Conservation (phyloP, 1,140 invertebrate genomes). For the Cydia fagiglandana region DNA sequence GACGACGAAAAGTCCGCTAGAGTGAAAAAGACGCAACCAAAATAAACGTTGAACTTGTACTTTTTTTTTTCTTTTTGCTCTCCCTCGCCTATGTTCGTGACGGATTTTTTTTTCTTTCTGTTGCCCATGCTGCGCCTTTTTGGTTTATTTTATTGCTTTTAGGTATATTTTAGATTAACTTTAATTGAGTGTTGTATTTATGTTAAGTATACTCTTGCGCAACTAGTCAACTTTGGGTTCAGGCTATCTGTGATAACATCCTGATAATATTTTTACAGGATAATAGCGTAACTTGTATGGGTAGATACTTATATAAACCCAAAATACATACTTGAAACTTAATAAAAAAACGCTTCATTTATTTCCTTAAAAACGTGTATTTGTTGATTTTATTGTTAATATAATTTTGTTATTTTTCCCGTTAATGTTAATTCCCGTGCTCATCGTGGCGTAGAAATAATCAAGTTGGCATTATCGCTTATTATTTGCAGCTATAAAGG, state of each 20-base stretch:
- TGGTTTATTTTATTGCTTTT: constrained; percentile 76
- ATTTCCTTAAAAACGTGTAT: constrained; percentile 39
- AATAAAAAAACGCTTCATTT: neutral
- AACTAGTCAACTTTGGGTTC: neutral
- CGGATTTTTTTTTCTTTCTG: constrained; percentile 75
- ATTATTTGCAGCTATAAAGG: constrained; percentile 48
- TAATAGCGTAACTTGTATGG: neutral
- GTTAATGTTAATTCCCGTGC: constrained; percentile 35
- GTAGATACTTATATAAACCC: too few relatives aligned
- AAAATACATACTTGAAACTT: too few relatives aligned
- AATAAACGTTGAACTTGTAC: constrained; percentile 78
- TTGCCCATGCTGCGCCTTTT: constrained; percentile 64
- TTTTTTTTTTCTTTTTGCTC: constrained; percentile 73
- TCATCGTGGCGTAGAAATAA: constrained; percentile 47
- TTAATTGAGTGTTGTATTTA: constrained; percentile 37
- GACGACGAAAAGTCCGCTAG: constrained; percentile 42
- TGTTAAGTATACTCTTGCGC: constrained; percentile 28
- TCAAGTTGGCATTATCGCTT: constrained; percentile 42
- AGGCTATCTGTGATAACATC: neutral
- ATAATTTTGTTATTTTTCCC: neutral
- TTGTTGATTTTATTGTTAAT: constrained; percentile 38
- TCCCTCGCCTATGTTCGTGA: constrained; percentile 79
- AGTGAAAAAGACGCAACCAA: constrained; percentile 66
- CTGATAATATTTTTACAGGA: neutral
- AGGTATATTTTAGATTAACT: constrained; percentile 70